Evolutionary conservation across 2,888 invertebrate genomes (phyloP).

Genomic region (Xanthorhoe designata): DNA sequence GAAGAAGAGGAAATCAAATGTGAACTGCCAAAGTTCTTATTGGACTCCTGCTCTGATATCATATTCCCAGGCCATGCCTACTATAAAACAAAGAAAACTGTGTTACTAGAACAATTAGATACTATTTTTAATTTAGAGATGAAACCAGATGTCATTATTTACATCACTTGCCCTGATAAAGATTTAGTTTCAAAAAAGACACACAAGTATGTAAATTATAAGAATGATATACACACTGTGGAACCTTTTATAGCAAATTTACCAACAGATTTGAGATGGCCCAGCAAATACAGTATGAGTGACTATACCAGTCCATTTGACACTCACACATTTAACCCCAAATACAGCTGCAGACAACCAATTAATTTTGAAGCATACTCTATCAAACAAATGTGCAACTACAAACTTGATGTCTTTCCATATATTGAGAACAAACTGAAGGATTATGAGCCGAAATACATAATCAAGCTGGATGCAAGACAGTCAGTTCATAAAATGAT

Average conservation of each 20-base stretch:
- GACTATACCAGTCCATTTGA: conserved; percentile 58
- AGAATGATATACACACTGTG: conserved; percentile 47
- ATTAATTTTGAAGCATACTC: conserved; percentile 75
- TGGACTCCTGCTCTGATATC: conserved; percentile 62
- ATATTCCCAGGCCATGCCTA: conserved; percentile 53
- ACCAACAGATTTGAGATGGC: conserved; percentile 64
- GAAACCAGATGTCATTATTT: conserved; percentile 83
- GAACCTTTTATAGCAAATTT: conserved; percentile 53
- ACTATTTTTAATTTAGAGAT: conserved; percentile 64
- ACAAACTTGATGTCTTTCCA: conserved; percentile 70
- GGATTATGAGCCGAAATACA: conserved; percentile 80
- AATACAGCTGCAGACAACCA: conserved; percentile 79
- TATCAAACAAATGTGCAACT: conserved; percentile 79
- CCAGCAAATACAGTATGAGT: conserved; percentile 60
- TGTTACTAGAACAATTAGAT: conserved; percentile 63
- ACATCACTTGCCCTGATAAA: conserved; percentile 81
- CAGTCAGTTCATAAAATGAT: conserved; percentile 77
- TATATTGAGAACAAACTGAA: conserved; percentile 81
- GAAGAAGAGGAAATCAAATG: conserved; percentile 57
- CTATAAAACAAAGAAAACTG: conserved; percentile 57
- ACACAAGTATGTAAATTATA: conserved; percentile 67
- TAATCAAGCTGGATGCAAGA: conserved; percentile 86
- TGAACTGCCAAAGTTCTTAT: conserved; percentile 68
- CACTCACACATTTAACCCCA: conserved; percentile 60
- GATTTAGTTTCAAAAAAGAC: conserved; percentile 78